Evolutionary conservation across 2,113 vertebrate species (phyloP), one percentile per base, ranked within the genome.

Genomic region (Mustelus asterias): DNA sequence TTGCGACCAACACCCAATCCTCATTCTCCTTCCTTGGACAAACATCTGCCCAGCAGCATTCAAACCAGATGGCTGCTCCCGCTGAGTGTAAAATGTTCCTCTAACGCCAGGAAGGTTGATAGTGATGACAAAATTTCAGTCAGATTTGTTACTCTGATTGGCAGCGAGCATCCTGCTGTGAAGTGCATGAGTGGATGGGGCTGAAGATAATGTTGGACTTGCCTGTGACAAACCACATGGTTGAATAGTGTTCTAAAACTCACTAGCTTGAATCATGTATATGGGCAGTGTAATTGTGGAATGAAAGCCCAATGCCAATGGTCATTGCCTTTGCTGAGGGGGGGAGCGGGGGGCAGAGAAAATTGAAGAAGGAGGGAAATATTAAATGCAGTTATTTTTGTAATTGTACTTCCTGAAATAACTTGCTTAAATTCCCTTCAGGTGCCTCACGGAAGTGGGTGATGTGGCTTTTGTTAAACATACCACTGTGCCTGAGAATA

Each of bases 401-500:
- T 93, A 65, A 37, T 80, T 44, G 5, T 83, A 16, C 16, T 83
- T 83, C 7, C 37, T 83, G 80, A 83, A 93, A 37, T 37, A 58
- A 89, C 18, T 72, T 76, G 69, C 65, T 95, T 76, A 95, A 54
- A 95, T 95, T 10, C 54, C 41, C 14, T 95, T 95, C 94, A 95
- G 94, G 41, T 95, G 94, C 94, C 29, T 95, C 41, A 41, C 2
- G 13, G 94, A 95, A 29, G 67, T 0, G 13, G 94, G 94, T 48
- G 94, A 95, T 33, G 41, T 95, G 48, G 94, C 94, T 95, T 95
- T 95, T 14, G 67, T 95, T 29, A 95, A 95, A 29, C 94, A 95
- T 33, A 95, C 94, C 9, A 95, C 94, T 29, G 94, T 95, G 10
- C n/a, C 26, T 6, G 94, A 95, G 94, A 95, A 95, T 26, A 95